Evolutionary conservation across 2,888 invertebrate genomes (phyloP), one percentile per base, ranked within the genome.

Genomic region (Serrognathus titanus): DNA sequence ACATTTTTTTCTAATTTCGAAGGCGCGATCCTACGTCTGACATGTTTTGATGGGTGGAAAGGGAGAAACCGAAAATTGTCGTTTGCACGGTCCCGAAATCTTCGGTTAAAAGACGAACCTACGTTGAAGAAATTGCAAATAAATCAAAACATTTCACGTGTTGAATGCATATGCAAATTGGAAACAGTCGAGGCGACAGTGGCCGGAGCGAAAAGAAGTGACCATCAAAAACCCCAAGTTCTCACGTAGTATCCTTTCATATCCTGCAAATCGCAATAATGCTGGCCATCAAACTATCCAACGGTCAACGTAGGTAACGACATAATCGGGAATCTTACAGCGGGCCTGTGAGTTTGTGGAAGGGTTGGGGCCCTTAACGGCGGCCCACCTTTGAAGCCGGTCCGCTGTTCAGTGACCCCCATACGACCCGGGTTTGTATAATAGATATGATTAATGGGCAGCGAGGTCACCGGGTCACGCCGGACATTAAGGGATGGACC

Each of bases 381-480:
- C 48, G 53, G 45, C 51, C 41, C 55, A 6, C 24, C 24, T 31
- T 63, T 48, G 51, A 58, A 48, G 24, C 24, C 47, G 64, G 55
- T 52, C 64, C 53, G 60, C 60, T 63, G 43, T 56, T 65, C 66
- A 69, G 55, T 69, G 64, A 69, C 68, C 69, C 62, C 59, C 60
- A 65, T 67, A 65, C 73, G 74, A 75, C 76, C 75, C 71, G 58
- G 48, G 45, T 58, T 58, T 60, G 64, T 65, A 66, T 75, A 76
- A 76, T 74, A 76, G 76, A 76, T 75, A 76, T 78, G 77, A 78
- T 78, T 77, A 77, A 78, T 78, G 76, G 77, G 74, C 74, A 75
- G 69, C 65, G 69, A 73, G 77, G 77, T 75, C 75, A 69, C 62
- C 69, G 71, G 78, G 75, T 77, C 75, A 75, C 66, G 67, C 69